Conservation (phyloP, 2,888 invertebrate species). For the Alcis repandata region DNA sequence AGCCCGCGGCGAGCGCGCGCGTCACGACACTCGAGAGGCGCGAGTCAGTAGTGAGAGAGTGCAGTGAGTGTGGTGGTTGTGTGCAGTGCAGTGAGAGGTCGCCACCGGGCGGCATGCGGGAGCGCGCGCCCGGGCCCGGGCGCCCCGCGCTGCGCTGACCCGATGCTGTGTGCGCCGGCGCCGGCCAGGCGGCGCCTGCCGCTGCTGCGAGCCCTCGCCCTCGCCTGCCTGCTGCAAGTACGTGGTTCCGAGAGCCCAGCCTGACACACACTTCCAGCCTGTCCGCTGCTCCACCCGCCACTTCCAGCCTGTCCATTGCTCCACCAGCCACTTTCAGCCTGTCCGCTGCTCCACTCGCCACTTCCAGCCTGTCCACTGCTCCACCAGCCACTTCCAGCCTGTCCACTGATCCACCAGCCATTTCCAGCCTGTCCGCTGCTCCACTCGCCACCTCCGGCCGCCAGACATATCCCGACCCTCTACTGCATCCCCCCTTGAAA, state of each 20-base stretch:
- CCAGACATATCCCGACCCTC: too few species aligned
- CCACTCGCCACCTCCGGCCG: too few species aligned
- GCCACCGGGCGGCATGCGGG: conserved; percentile 63
- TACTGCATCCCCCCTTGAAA: too few species aligned
- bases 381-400: too few species aligned
- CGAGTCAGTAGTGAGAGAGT: conserved; percentile 15
- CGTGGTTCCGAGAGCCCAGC: conserved; percentile 49
- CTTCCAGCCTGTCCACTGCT: too few species aligned
- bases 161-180: conserved; percentile 72
- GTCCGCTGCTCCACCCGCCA: neutral
- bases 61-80: conserved; percentile 36
- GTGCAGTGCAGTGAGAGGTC: conserved; percentile 42
- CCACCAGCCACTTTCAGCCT: too few species aligned
- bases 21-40: conserved; percentile 40
- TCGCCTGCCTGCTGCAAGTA: conserved; percentile 78
- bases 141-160: conserved; percentile 66
- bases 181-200: conserved; percentile 76
- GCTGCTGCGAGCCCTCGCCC: conserved; percentile 78
- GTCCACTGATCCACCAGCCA: neutral
- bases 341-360: neutral
- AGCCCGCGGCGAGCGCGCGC: conserved; percentile 71
- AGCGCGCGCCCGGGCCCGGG: conserved; percentile 60
- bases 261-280: too few species aligned
- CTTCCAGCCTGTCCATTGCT: too few species aligned
- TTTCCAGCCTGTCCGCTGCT: too few species aligned